These are phyloP conservation scores for Mylabris phalerata DNA, from an alignment of 1,140 invertebrate genomes.

Conservation along the genomic window DNA sequence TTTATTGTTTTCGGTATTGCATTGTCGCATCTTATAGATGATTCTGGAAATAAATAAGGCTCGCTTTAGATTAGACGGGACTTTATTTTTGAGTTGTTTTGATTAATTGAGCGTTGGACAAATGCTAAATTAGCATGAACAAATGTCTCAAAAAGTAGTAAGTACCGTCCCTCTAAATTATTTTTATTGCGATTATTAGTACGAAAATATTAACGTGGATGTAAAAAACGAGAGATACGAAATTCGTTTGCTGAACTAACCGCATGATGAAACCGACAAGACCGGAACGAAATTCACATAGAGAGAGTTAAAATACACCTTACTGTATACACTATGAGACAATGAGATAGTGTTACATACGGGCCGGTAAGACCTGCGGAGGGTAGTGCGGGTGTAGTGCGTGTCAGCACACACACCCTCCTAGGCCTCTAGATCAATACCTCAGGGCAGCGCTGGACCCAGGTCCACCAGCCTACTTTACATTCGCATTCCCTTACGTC, in stretches of 20 bases:
- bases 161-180: background rate
- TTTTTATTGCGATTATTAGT: background rate
- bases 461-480: slow-evolving; percentile 43
- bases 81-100: no score
- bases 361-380: slow-evolving; percentile 21
- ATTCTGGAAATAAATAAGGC: background rate
- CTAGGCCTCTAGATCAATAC: slow-evolving; percentile 41
- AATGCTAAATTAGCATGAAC: no score
- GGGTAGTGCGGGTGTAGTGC: slow-evolving; percentile 29
- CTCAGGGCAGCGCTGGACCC: slow-evolving; percentile 42
- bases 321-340: slow-evolving; percentile 12
- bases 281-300: background rate
- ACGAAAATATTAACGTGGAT: background rate
- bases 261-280: background rate
- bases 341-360: slow-evolving; percentile 38
- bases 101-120: no score
- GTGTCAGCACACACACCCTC: slow-evolving; percentile 40
- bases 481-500: slow-evolving; percentile 33
- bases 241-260: slow-evolving; percentile 2
- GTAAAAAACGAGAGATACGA: background rate
- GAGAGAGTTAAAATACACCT: background rate
- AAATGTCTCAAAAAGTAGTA: no score
- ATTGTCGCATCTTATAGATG: slow-evolving; percentile 41
- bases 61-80: background rate
- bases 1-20: slow-evolving; percentile 36